phyloP scores from a whole-genome alignment of 2,888 invertebrate genomes.

The Bursaphelenchus okinawaensis region DNA sequence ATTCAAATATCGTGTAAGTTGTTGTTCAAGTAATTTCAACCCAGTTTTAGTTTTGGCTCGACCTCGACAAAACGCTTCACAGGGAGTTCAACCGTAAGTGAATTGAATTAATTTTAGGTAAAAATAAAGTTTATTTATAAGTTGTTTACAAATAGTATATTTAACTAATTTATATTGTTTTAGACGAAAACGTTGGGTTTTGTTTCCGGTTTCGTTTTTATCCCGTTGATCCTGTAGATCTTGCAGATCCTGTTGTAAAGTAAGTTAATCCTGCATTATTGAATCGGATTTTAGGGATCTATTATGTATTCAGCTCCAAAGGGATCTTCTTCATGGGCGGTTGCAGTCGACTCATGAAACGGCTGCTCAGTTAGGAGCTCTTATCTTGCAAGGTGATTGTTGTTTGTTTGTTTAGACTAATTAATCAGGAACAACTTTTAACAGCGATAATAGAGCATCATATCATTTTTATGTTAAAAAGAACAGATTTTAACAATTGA shows the following conservation, averaged over 20 bases:
- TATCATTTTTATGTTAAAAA: background rate
- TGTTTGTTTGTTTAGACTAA: background rate
- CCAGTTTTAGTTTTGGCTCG: slow-evolving; percentile 81
- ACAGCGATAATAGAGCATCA: too few relatives aligned
- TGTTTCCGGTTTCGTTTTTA: slow-evolving; percentile 97
- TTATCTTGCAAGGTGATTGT: slow-evolving; percentile 42
- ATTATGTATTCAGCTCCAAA: slow-evolving; percentile 82
- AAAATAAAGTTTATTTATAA: too few relatives aligned
- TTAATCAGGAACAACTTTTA: background rate
- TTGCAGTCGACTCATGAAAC: slow-evolving; percentile 75
- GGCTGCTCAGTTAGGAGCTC: slow-evolving; percentile 44
- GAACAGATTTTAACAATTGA: background rate
- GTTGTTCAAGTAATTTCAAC: background rate
- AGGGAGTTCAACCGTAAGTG: slow-evolving; percentile 82
- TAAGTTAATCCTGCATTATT: slow-evolving; percentile 31
- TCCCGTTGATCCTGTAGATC: slow-evolving; percentile 83
- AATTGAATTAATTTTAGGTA: background rate
- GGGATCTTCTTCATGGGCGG: slow-evolving; percentile 88
- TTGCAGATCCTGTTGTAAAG: slow-evolving; percentile 88
- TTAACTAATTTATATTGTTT: slow-evolving; percentile 6
- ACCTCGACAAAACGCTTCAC: slow-evolving; percentile 78
- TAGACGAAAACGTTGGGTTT: slow-evolving; percentile 67
- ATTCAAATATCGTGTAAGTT: slow-evolving; percentile 77
- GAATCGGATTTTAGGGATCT: slow-evolving; percentile 67
- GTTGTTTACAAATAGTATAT: too few relatives aligned